Evolutionary conservation across 2,888 invertebrate species (phyloP), one percentile per base, ranked within the genome.

Genomic region (Alcis repandata): DNA sequence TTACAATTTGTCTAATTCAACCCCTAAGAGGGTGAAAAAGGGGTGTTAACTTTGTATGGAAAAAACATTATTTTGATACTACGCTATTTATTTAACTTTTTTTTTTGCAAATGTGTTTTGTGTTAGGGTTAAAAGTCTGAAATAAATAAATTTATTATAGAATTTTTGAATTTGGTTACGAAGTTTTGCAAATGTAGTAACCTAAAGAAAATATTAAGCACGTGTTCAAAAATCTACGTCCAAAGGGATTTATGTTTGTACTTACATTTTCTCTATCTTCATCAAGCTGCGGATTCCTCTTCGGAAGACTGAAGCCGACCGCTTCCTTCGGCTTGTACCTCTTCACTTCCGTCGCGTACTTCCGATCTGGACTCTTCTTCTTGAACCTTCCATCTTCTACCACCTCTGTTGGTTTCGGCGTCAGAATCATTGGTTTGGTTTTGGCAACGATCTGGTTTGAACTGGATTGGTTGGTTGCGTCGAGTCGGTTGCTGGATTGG

Each of bases 201-300:
- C n/a, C n/a, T n/a, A n/a, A n/a, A n/a, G n/a, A n/a, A n/a, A n/a
- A n/a, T n/a, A n/a, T n/a, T n/a, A n/a, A n/a, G n/a, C n/a, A n/a
- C n/a, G n/a, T n/a, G n/a, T n/a, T n/a, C n/a, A n/a, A n/a, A n/a
- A n/a, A n/a, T n/a, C n/a, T n/a, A n/a, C n/a, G n/a, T n/a, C n/a
- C n/a, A n/a, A n/a, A n/a, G n/a, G n/a, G n/a, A n/a, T n/a, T 10
- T 20, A 17, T 6, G 9, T 77, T 17, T 8, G 9, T 77, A 93
- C 93, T 93, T 17, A 94, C 93, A 69, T 93, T 93, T 51, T 92
- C 90, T 73, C 85, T 80, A 57, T 93, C 92, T 9, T 88, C 80
- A 56, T 92, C 91, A 51, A 92, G 57, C 45, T 92, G 92, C 0
- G 75, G 72, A 15, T 79, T 85, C 11, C 83, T 84, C 68, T 82